phyloP scores from a whole-genome alignment of 2,113 vertebrate genomes.

The Microcebus ravelobensis region DNA sequence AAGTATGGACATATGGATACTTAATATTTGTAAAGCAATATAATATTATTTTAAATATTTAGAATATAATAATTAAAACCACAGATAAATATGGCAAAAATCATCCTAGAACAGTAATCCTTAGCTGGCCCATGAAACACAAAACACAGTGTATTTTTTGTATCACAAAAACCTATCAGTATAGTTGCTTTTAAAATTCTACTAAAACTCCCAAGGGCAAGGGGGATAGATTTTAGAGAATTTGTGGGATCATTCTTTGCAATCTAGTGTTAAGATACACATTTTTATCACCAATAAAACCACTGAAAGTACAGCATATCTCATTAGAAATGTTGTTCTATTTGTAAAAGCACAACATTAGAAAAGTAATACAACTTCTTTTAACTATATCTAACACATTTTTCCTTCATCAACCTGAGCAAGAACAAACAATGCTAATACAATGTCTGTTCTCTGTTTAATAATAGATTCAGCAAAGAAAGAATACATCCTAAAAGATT shows the following conservation, averaged over 20 bases:
- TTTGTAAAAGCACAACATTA: conserved; percentile 32
- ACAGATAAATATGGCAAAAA: conserved; percentile 42
- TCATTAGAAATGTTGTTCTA: not conserved
- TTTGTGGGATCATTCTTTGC: not conserved
- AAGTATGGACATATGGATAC: not conserved
- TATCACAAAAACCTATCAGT: not conserved
- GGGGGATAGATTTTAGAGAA: not conserved
- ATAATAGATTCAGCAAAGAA: conserved; percentile 60
- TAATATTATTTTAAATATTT: not conserved
- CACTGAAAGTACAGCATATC: not conserved
- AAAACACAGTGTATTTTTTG: conserved; percentile 11
- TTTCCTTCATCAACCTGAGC: conserved; percentile 14
- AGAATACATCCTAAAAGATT: conserved; percentile 68
- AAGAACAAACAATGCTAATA: conserved; percentile 31
- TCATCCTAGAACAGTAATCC: not conserved
- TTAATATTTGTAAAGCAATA: not conserved
- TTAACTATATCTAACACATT: not conserved
- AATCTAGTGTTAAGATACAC: not conserved
- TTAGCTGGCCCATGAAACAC: not conserved
- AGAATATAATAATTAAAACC: conserved; percentile 41
- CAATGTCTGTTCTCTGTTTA: conserved; percentile 48
- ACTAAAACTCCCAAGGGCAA: not conserved
- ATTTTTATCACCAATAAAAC: conserved; percentile 5
- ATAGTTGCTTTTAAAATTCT: conserved; percentile 38
- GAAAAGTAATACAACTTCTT: not conserved